These are phyloP conservation scores for Pocota personata DNA, from an alignment of 2,888 invertebrate genomes.

Conservation along the genomic window DNA sequence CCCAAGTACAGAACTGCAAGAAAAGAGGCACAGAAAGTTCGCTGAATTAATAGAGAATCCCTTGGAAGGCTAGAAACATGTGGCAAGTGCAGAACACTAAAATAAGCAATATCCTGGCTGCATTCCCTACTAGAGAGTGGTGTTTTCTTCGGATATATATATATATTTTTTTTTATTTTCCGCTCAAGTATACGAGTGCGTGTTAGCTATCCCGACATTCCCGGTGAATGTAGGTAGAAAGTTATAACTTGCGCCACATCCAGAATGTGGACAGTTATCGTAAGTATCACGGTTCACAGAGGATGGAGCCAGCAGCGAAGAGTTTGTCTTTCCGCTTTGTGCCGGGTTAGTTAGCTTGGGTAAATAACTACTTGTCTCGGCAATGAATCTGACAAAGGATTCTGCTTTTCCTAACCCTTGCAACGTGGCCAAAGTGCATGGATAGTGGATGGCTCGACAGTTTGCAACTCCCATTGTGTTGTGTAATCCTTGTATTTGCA, in stretches of 20 bases:
- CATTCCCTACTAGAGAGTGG: background rate
- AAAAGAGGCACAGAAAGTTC: conserved; percentile 66
- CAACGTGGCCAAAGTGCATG: conserved; percentile 42
- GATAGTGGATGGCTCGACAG: conserved; percentile 7
- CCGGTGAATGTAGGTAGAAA: conserved; percentile 28
- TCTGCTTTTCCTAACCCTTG: conserved; percentile 51
- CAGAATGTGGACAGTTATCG: conserved; percentile 66
- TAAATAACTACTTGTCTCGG: conserved; percentile 68
- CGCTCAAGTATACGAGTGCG: conserved; percentile 22
- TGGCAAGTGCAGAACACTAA: conserved; percentile 50
- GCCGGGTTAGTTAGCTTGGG: conserved; percentile 60
- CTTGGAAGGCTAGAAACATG: conserved; percentile 43
- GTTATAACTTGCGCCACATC: conserved; percentile 44
- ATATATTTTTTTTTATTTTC: background rate
- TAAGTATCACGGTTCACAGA: conserved; percentile 49
- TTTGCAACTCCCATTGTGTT: conserved; percentile 51
- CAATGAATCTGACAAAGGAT: conserved; percentile 66
- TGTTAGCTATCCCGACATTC: conserved; percentile 21
- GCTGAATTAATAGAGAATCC: conserved; percentile 56
- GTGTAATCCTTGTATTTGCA: conserved; percentile 49
- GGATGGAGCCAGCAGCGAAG: conserved; percentile 3
- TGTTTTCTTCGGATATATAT: background rate
- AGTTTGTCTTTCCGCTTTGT: conserved; percentile 54
- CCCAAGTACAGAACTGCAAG: conserved; percentile 46
- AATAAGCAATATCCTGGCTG: conserved; percentile 51